Base-by-base conservation (phyloP, 1,140 invertebrate genomes). In the Drosophila paulistorum region DNA sequence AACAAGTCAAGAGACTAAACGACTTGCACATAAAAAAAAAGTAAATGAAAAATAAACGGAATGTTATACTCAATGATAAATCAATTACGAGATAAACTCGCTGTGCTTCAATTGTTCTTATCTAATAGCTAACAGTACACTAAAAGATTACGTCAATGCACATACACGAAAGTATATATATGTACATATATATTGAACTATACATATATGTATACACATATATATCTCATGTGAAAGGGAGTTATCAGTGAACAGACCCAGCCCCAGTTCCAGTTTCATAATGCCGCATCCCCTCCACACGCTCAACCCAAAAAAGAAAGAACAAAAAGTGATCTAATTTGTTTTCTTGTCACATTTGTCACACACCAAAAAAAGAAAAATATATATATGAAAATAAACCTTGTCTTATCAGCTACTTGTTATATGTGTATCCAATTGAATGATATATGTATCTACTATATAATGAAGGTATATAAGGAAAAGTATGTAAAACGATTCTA, bases 31-130 rank as follows among this genome's bases (percentile, higher is more conserved):
- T 39, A 39, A 39, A 39, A 39, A 37, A 37, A 9, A 37, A 37
- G 2, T 5, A 7, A 37, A 37, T 30, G 30, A 30, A 30, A 30
- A 30, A 6, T 26, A 26, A 39, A 39, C 37, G 57, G 66, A 72
- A 65, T 51, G 59, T 45, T 54, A 2, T 39, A 23, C 66, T 48
- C 57, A 30, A 51, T 35, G 51, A 65, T 86, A 82, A 78, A 75
- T 82, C 78, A 78, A 70, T 75, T 80, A 71, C 74, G 69, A 77
- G 57, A 37, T 48, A 58, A 35, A 35, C n/a, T 58, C 13, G 14
- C 6, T 70, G 41, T 20, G 37, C 57, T 39, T 37, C 48, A 23
- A 42, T 48, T 57, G 30, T 59, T 54, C 30, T 45, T 37, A 37
- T 74, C 74, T 74, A 77, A 62, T 65, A 35, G 7, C 23, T 26